Conservation (phyloP, 2,797 vertebrate genomes). For the Stomatorhinus walkeri region DNA sequence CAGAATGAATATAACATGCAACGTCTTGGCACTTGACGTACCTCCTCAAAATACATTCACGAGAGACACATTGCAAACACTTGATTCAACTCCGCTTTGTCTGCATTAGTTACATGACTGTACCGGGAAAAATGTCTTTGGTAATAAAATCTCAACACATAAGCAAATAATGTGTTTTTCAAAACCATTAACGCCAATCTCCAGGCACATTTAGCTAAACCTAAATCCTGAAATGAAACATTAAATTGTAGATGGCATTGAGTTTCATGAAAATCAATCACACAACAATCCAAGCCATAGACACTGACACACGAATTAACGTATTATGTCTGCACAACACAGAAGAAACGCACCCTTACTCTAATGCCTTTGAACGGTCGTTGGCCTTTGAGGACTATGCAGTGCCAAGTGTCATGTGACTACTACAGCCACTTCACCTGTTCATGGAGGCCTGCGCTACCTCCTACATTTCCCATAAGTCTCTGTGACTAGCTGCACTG, state of each 20-base stretch:
- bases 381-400: neutral
- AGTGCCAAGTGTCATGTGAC: neutral
- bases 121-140: neutral
- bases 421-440: neutral
- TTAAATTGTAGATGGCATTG: neutral
- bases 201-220: neutral
- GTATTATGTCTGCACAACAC: neutral
- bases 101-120: neutral
- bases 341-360: neutral
- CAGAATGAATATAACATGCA: neutral
- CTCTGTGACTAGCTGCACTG: neutral
- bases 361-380: neutral
- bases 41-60: neutral
- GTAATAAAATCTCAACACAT: neutral
- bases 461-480: neutral
- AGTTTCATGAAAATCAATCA: conserved; percentile 4
- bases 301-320: neutral
- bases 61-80: neutral
- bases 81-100: neutral
- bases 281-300: neutral
- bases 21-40: neutral
- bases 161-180: neutral
- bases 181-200: neutral
- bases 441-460: neutral
- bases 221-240: neutral